phyloP scores from a whole-genome alignment of 1,140 invertebrate genomes.

The Bombus terrestris region DNA sequence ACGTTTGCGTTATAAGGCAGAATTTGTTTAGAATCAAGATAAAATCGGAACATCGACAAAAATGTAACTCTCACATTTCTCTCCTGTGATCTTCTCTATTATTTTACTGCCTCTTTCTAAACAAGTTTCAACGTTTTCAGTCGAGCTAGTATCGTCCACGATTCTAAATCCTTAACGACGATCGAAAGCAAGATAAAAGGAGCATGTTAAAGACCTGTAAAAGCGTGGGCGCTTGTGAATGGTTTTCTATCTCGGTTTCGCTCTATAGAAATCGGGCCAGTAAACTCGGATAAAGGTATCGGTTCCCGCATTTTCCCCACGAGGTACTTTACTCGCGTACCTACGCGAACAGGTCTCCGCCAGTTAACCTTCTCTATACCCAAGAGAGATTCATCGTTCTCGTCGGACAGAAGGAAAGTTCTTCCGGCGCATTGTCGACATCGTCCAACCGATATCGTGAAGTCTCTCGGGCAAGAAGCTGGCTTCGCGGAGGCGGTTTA shows the following conservation, averaged over 20 bases:
- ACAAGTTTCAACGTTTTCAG: too few species aligned
- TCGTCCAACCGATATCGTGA: neutral
- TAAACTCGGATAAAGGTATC: neutral
- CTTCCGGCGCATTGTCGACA: constrained; percentile 15
- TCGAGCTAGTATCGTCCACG: too few species aligned
- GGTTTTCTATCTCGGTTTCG: neutral
- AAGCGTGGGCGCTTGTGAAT: neutral
- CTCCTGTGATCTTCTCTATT: neutral
- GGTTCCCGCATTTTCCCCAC: neutral
- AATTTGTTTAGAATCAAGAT: neutral
- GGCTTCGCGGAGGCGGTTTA: constrained; percentile 4
- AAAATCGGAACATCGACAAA: too few species aligned
- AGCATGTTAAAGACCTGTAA: neutral
- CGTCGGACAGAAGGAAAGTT: constrained; percentile 49
- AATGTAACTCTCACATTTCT: too few species aligned
- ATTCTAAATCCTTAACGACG: neutral
- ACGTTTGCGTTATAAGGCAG: too few species aligned
- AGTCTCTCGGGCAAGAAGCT: neutral
- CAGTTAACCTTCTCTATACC: neutral
- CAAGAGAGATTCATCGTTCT: constrained; percentile 3
- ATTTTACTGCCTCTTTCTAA: neutral
- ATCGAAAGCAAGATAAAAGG: neutral
- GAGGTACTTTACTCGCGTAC: neutral
- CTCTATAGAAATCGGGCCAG: constrained; percentile 1
- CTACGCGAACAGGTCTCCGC: neutral